Evolutionary conservation across 2,797 vertebrate species (phyloP), one percentile per base, ranked within the genome.

Genomic region (Xiphorhynchus erythropygius): DNA sequence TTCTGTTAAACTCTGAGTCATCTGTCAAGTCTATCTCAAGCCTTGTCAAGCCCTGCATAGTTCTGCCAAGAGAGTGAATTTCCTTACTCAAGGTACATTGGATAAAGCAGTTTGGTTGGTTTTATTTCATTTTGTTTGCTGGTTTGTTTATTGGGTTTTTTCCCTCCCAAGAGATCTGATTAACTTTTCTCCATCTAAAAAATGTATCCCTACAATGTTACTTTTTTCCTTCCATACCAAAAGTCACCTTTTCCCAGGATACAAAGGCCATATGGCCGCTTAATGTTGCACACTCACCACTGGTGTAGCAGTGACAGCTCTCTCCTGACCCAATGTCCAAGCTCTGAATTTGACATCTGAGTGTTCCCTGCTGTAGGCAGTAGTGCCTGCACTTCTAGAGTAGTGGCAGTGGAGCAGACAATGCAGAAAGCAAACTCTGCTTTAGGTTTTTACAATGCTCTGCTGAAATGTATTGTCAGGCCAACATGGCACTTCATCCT

Each of bases 1-100:
- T 86, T 84, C 77, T 93, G 30, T 57, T 73, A 60, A 80, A 69
- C 39, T 90, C 86, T 87, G 82, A 89, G 37, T 92, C 71, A 77
- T 87, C 75, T 78, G 69, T 81, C 87, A 85, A 57, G 28, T 68
- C 81, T 89, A 47, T 64, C 90, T 89, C 79, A 90, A 79, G 47
- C 44, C 52, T 85, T 94, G 78, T 90, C 82, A 87, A 90, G 69
- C 42, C 65, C 81, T 75, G 33, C 37, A 44, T 37, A 69, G 46
- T 50, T 94, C 73, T 88, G 67, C 73, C 44, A 76, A 79, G 37
- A 82, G 4, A 67, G 33, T 69, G 25, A 44, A 79, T 90, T 87
- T 90, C 44, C 52, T 90, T 84, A 73, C 32, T 65, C 35, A 59
- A 28, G 30, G 44, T 79, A 67, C 30, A 30, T 17, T 67, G 70